Percentiles rank a stretch among this genome's conserved stretches.
Evolutionary conservation across 2,797 vertebrate species (phyloP).

Genomic region (Alcedo atthis): DNA sequence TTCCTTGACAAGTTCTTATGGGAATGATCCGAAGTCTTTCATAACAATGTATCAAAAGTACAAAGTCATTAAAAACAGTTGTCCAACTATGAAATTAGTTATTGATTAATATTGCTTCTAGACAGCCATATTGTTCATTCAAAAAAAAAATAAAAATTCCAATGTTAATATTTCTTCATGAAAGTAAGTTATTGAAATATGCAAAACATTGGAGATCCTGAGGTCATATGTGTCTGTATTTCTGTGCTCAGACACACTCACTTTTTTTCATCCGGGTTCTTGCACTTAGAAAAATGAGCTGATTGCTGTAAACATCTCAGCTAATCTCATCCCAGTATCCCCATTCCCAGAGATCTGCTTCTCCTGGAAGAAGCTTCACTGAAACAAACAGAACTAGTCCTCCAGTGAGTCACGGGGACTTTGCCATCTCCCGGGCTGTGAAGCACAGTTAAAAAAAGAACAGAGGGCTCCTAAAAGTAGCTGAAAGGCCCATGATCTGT

Average conservation of each 20-base stretch:
- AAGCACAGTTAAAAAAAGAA: background rate
- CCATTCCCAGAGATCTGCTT: background rate
- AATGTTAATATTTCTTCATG: conserved; percentile 34
- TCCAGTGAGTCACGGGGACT: background rate
- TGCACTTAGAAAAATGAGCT: background rate
- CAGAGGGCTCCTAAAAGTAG: conserved; percentile 6
- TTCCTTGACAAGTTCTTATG: conserved; percentile 74
- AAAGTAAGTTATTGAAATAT: background rate
- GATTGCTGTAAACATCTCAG: background rate
- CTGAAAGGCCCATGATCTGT: background rate
- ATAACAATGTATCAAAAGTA: conserved; percentile 65
- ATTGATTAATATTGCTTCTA: conserved; percentile 79
- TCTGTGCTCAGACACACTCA: background rate
- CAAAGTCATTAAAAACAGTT: conserved; percentile 78
- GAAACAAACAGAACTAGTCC: background rate
- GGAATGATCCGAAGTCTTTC: conserved; percentile 63
- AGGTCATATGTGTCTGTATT: background rate
- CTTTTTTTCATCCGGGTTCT: background rate
- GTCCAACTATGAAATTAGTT: conserved; percentile 81
- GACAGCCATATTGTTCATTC: conserved; percentile 69
- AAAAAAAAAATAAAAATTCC: background rate
- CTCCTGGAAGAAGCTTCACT: background rate
- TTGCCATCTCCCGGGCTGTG: background rate
- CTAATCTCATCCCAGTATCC: background rate
- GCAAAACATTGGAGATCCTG: background rate